Conservation (phyloP, 2,797 vertebrate species). For the Allobates femoralis region DNA sequence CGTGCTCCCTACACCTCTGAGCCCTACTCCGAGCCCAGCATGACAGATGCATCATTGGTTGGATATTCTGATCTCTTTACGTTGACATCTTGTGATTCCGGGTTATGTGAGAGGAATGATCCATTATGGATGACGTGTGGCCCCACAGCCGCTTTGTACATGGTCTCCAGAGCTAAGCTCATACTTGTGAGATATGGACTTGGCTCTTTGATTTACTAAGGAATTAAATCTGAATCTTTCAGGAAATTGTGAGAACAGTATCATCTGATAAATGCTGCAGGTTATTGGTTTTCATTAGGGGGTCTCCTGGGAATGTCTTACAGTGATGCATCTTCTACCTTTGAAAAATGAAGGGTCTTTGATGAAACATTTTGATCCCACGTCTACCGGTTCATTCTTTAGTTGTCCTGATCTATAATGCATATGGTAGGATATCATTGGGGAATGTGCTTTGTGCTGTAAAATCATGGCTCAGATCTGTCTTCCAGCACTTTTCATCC, state of each 20-base stretch:
- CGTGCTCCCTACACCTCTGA: background rate
- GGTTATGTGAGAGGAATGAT: background rate
- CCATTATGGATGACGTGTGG: constrained; percentile 25
- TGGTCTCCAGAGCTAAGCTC: constrained; percentile 10
- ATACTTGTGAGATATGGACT: background rate
- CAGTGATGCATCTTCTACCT: background rate
- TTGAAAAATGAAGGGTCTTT: background rate
- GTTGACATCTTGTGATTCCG: background rate
- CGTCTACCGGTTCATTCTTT: background rate
- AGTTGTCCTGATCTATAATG: background rate
- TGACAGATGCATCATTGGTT: background rate
- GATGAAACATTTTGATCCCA: background rate
- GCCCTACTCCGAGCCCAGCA: background rate
- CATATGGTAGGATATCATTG: background rate
- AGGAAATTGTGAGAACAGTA: background rate
- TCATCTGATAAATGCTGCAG: background rate
- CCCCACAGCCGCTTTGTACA: background rate
- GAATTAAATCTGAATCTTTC: constrained; percentile 31
- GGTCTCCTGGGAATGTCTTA: background rate
- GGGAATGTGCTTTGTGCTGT: background rate
- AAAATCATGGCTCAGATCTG: background rate
- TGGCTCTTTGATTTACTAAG: constrained; percentile 30
- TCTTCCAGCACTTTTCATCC: no score
- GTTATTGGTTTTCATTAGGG: background rate
- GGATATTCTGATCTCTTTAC: no score